Base-by-base conservation (phyloP, 2,113 vertebrate species). In the Chauna torquata region DNA sequence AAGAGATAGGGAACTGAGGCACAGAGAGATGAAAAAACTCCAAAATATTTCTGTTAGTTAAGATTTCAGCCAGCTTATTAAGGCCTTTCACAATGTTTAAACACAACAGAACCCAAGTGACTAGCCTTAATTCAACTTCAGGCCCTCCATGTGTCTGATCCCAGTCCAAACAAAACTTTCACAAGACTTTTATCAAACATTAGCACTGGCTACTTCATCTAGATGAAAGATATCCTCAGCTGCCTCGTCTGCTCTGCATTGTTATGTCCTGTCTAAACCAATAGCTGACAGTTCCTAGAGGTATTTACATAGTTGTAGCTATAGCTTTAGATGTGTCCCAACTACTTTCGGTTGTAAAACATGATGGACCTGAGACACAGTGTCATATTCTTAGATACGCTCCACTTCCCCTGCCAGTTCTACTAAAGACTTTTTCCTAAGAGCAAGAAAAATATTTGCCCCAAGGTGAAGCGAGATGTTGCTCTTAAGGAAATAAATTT, bases 251-350 rank as follows among this genome's bases (percentile, higher is more conserved):
- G 49, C 62, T 80, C 36, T 72, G 58, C 91, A 89, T 91, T 38
- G 70, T 77, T 91, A 94, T 62, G 84, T 79, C 74, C 89, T 86
- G 81, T 92, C 96, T 91, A 74, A 96, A 95, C 66, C 24, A 96
- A 92, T 79, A 95, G 58, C 84, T 94, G 89, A 74, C 84, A 92
- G 86, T 42, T 95, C 71, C 70, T 85, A 62, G 91, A 96, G 42
- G 58, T 94, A 95, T 95, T 95, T 97, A 95, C 84, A 77, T 49
- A 91, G 92, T 34, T 61, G 95, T 91, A 95, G 83, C 86, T 92
- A 91, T 92, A 92, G 82, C 89, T 95, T 94, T 85, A 95, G 86
- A 96, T 95, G 84, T 94, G 97, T 97, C 96, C 92, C 96, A 94
- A 97, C 78, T 87, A 97, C 86, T 97, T 90, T 55, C 22, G 6